Conservation (phyloP, 1,140 invertebrate species). For the Caenorhabditis brenneri region DNA sequence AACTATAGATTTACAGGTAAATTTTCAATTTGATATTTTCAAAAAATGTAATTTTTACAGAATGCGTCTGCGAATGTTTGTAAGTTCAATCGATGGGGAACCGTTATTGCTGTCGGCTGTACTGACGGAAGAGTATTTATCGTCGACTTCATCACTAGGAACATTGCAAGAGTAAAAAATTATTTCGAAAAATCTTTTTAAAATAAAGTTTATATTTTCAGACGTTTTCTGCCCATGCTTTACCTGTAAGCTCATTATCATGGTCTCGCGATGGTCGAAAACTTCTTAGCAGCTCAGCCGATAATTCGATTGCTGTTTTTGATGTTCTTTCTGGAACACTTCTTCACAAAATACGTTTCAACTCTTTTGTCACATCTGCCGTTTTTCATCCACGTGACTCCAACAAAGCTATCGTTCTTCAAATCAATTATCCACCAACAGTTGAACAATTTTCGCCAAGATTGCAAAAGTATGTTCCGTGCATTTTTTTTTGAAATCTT, state of each 20-base stretch:
- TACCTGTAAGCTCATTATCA: conserved; percentile 92
- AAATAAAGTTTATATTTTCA: neutral
- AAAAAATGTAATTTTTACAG: neutral
- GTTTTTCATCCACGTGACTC: conserved; percentile 51
- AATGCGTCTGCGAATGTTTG: conserved; percentile 45
- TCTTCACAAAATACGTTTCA: conserved; percentile 85
- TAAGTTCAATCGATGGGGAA: conserved; percentile 94
- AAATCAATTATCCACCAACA: neutral
- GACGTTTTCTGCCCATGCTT: conserved; percentile 80
- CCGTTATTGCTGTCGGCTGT: conserved; percentile 92
- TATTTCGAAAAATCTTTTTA: no score
- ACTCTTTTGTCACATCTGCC: conserved; percentile 80
- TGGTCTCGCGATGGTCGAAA: conserved; percentile 92
- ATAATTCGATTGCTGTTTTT: conserved; percentile 97
- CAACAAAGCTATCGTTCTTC: conserved; percentile 27
- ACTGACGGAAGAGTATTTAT: conserved; percentile 97
- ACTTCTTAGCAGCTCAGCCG: conserved; percentile 89
- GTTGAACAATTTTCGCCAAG: conserved; percentile 16
- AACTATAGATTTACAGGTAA: conserved; percentile 18
- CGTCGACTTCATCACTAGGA: conserved; percentile 94
- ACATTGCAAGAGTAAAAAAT: conserved; percentile 21
- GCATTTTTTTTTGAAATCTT: neutral
- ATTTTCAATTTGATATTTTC: no score
- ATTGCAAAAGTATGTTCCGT: neutral
- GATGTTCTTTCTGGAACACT: conserved; percentile 90